Base-by-base conservation (phyloP, 2,797 vertebrate species). In the Arnoldichthys spilopterus region DNA sequence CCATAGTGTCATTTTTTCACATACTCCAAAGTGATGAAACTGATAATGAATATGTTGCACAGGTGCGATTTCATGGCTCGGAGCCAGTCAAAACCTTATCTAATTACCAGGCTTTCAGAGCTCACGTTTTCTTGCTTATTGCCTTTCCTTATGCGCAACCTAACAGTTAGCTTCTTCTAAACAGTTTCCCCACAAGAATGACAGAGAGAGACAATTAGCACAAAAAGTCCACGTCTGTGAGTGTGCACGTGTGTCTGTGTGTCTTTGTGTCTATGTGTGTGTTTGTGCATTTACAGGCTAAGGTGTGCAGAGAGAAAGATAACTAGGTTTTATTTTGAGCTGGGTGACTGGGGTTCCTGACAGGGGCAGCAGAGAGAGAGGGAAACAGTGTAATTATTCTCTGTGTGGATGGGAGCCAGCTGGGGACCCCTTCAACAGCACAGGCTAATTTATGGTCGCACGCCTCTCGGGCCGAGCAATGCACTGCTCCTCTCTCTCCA, bases 401-500 rank as follows among this genome's bases (percentile, higher is more conserved):
- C 77, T 0, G 78, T 78, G 54, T 82, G 84, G 77, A 77, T 49
- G 76, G 47, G 68, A 78, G 73, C 77, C 85, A 82, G 83, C 85
- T 81, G 82, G 86, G 86, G 81, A 86, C 80, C 70, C 72, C 85
- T 85, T 86, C 80, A 82, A 77, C 77, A 74, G 71, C 77, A 81
- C 66, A 76, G 73, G 71, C 82, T 88, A 85, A 88, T 88, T 87
- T 86, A 85, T 83, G 68, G 83, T 77, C 69, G 79, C 59, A 70
- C 73, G 69, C 76, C 77, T 74, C 79, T 79, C 93, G 1, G 59
- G 59, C 87, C 79, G 56, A 61, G 69, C 61, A 69, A 54, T 56
- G 69, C 83, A 77, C 66, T 66, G 63, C 74, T 82, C 67, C 64
- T 75, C 66, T 76, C 63, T 69, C 47, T 68, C 83, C 69, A 83